A percentile compares a stretch with the other conserved stretches of the same genome.
phyloP scores from a whole-genome alignment of 2,888 invertebrate species.

The Parthenolecanium corni region DNA sequence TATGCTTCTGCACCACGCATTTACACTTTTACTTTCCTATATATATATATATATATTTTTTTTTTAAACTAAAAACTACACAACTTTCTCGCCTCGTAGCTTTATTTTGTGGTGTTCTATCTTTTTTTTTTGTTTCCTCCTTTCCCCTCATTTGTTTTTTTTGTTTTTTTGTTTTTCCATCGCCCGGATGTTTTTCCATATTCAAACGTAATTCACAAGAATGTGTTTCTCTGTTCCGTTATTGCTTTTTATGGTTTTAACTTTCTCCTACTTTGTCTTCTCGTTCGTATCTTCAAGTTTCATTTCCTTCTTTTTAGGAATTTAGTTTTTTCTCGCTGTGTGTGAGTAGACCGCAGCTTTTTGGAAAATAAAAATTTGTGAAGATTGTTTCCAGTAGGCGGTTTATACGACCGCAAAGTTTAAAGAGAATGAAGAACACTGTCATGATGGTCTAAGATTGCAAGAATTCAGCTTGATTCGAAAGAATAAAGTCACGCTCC shows the following conservation, averaged over 20 bases:
- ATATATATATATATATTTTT: not conserved
- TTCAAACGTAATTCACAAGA: constrained; percentile 22
- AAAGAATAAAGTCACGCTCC: no score
- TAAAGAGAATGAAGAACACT: no score
- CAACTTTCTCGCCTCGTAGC: no score
- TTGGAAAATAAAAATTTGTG: no score
- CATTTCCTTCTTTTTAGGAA: no score
- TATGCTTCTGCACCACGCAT: constrained; percentile 21
- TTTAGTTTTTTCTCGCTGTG: no score
- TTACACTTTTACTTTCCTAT: constrained; percentile 3
- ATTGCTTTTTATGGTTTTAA: constrained; percentile 15
- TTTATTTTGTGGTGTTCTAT: not conserved
- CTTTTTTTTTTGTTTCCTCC: not conserved
- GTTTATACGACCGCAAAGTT: no score
- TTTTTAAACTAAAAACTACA: not conserved
- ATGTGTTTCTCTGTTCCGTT: constrained; percentile 21
- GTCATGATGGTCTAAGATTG: no score
- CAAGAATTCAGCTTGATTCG: no score
- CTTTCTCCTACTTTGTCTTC: constrained; percentile 1
- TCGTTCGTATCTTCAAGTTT: no score
- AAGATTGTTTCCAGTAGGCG: no score
- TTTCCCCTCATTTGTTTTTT: not conserved
- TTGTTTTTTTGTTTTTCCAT: constrained; percentile 14
- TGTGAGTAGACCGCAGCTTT: no score
- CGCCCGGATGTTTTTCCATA: constrained; percentile 10